Evolutionary conservation across 2,113 vertebrate genomes (phyloP).

Genomic region (Bubo scandiacus): DNA sequence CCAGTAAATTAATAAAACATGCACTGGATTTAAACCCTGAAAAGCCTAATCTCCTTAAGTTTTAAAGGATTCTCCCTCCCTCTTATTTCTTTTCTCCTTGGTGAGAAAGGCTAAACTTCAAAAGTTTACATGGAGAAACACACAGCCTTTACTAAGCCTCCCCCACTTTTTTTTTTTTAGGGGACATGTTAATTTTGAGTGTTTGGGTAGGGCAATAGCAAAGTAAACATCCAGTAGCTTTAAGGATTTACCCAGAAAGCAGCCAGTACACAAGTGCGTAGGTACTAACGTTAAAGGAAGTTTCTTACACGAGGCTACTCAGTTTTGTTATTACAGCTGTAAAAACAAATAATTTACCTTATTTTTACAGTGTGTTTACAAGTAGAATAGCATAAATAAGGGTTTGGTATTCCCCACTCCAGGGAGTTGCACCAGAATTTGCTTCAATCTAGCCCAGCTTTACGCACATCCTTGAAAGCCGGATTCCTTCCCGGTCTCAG

Average conservation of each 20-base stretch:
- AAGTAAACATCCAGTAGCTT: neutral
- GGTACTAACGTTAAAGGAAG: rapidly evolving
- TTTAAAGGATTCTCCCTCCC: neutral
- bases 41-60: rapidly evolving
- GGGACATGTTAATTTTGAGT: neutral
- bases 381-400: neutral
- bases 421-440: too few relatives aligned
- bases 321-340: too few relatives aligned
- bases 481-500: neutral
- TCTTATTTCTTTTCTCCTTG: neutral
- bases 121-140: neutral
- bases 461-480: rapidly evolving
- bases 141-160: neutral
- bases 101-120: neutral
- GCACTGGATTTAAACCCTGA: neutral
- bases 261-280: rapidly evolving
- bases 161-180: neutral
- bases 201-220: neutral
- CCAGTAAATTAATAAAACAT: rapidly evolving
- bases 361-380: neutral
- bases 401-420: neutral
- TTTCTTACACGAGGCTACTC: neutral
- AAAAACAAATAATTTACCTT: neutral
- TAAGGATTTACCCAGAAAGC: neutral
- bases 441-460: neutral